Evolutionary conservation across 2,113 vertebrate species (phyloP).

Genomic region (Illadopsis cleaveri): DNA sequence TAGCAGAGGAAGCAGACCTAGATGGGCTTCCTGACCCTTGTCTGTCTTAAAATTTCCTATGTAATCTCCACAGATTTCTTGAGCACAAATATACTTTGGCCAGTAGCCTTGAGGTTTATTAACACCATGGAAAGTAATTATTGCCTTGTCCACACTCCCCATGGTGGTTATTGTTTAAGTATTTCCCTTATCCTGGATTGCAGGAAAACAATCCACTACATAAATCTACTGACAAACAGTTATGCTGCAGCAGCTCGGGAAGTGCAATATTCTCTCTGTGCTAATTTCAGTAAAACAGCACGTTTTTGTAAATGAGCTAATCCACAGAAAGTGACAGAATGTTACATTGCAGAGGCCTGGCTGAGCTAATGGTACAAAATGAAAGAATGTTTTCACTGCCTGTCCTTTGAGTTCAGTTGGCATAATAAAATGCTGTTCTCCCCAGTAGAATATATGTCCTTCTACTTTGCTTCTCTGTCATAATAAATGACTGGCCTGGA

Average conservation of each 20-base stretch:
- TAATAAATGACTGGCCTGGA: slow-evolving; percentile 56
- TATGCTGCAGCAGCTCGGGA: slow-evolving; percentile 8
- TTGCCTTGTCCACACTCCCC: slow-evolving; percentile 58
- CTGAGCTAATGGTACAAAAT: slow-evolving; percentile 70
- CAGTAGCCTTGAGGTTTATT: slow-evolving; percentile 71
- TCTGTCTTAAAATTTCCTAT: slow-evolving; percentile 71
- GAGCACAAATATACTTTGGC: slow-evolving; percentile 67
- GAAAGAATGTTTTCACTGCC: slow-evolving; percentile 67
- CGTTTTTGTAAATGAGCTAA: slow-evolving; percentile 65
- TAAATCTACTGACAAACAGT: slow-evolving; percentile 41
- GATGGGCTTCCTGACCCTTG: slow-evolving; percentile 60
- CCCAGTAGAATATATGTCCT: slow-evolving; percentile 55
- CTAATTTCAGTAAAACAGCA: slow-evolving; percentile 31
- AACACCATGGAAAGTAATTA: slow-evolving; percentile 58
- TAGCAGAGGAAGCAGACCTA: slow-evolving; percentile 52
- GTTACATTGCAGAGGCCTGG: slow-evolving; percentile 64
- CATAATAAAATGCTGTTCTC: slow-evolving; percentile 64
- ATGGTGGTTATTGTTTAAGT: slow-evolving; percentile 63
- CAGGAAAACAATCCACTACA: slow-evolving; percentile 64
- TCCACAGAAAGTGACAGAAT: slow-evolving; percentile 65
- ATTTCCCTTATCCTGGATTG: slow-evolving; percentile 62
- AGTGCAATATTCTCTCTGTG: slow-evolving; percentile 40
- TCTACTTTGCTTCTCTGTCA: slow-evolving; percentile 58
- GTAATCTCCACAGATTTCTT: slow-evolving; percentile 63
- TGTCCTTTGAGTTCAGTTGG: slow-evolving; percentile 59